These are phyloP conservation scores for Paedocypris sp. DNA, from an alignment of 2,113 vertebrate genomes.

Conservation along the genomic window DNA sequence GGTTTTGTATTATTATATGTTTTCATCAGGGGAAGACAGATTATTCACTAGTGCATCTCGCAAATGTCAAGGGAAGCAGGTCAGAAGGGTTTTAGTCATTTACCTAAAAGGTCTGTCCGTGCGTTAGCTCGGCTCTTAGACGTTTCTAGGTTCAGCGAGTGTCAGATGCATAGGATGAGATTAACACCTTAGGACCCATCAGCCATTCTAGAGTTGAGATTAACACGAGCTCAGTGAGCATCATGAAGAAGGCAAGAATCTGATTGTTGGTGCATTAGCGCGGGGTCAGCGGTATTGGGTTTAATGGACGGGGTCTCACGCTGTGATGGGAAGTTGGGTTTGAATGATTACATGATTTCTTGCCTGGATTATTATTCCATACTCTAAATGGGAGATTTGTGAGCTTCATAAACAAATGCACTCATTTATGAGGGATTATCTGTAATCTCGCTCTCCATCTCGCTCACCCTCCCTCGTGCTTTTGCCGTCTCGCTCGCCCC, in stretches of 20 bases:
- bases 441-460: constrained; percentile 62
- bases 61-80: not conserved
- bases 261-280: constrained; percentile 28
- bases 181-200: constrained; percentile 46
- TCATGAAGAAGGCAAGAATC: constrained; percentile 36
- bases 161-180: not conserved
- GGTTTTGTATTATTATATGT: not conserved
- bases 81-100: constrained; percentile 12
- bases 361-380: constrained; percentile 65
- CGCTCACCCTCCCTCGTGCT: constrained; percentile 12
- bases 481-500: not conserved
- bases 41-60: not conserved
- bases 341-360: constrained; percentile 61
- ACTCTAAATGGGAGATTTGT: constrained; percentile 69
- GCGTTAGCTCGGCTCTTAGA: constrained; percentile 33
- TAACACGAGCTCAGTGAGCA: constrained; percentile 52
- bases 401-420: constrained; percentile 71
- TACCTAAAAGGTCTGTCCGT: constrained; percentile 33
- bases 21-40: constrained; percentile 5
- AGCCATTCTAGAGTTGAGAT: constrained; percentile 40
- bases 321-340: constrained; percentile 15
- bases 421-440: constrained; percentile 65
- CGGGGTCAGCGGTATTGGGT: constrained; percentile 24
- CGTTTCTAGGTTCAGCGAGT: constrained; percentile 22
- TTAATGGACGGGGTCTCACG: constrained; percentile 43